Percentiles rank a stretch among this genome's conserved stretches.
Conservation (phyloP, 1,140 invertebrate genomes). For the Drosophila orena region DNA sequence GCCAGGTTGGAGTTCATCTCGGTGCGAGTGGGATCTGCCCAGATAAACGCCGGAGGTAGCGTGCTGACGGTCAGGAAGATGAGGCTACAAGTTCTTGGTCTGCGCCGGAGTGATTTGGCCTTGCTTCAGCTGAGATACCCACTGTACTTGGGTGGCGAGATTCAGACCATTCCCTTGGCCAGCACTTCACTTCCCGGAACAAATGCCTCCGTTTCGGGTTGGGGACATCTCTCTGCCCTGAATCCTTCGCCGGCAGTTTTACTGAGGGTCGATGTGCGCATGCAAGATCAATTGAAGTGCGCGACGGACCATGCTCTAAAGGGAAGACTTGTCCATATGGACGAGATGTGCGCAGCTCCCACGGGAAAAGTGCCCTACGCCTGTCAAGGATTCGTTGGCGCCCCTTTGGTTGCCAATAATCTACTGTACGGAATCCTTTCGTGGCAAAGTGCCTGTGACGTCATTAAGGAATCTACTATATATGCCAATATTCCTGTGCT, state of each 20-base stretch:
- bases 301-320: not conserved
- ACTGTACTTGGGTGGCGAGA: not conserved
- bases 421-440: constrained; percentile 29
- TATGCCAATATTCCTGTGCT: constrained; percentile 20
- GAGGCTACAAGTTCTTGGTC: not conserved
- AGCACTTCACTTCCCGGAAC: not conserved
- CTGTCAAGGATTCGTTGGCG: constrained; percentile 19
- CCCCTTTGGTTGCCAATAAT: constrained; percentile 20
- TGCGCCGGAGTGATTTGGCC: constrained; percentile 20
- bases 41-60: not conserved
- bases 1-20: not conserved
- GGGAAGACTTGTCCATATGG: not conserved
- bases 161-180: constrained; percentile 8
- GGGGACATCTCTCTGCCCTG: constrained; percentile 1
- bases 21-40: constrained; percentile 12
- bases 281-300: not conserved
- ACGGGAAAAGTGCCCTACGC: not conserved
- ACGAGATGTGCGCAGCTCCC: constrained; percentile 22
- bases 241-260: not conserved
- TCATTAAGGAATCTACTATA: constrained; percentile 10
- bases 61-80: not conserved
- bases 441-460: constrained; percentile 13
- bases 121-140: constrained; percentile 2
- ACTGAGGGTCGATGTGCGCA: not conserved
- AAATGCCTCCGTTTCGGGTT: constrained; percentile 21